Evolutionary conservation across 2,797 vertebrate genomes (phyloP), one percentile per base, ranked within the genome.

Genomic region (Chaetodon trifasciatus): DNA sequence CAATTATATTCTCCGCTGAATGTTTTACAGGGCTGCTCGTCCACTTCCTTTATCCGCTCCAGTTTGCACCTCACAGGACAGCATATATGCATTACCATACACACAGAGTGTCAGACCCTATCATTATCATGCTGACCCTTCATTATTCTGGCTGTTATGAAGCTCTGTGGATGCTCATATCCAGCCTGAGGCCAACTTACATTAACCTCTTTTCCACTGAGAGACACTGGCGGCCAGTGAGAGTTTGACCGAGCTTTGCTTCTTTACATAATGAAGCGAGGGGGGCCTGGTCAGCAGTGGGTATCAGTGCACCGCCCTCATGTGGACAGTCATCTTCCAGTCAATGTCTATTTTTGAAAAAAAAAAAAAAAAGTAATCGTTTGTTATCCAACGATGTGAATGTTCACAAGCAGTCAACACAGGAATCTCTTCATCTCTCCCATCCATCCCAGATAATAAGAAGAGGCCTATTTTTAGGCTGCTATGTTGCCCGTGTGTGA

Each of bases 181-280:
- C 37, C 64, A 42, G 88, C 86, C 86, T 0, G 65, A 66, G 88
- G 89, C 79, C 47, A 24, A 23, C 60, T 40, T 49, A 50, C 85
- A 82, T 90, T 83, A 86, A 84, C 79, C 88, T 83, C 80, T 68
- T 85, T 87, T 78, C 70, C 67, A 23, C 46, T 10, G 6, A n/a
- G 71, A 81, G 70, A 74, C 32, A 1, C 13, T 2, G 55, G 56
- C 50, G 4, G 15, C n/a, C 35, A 24, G 49, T 7, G 24, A 62
- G 53, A 19, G 50, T 37, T 13, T 57, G 77, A 78, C 80, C 84
- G 70, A n/a, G 39, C 72, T 28, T 16, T n/a, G 17, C 60, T 50
- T 64, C 80, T 65, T 66, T 23, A 44, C 60, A 47, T 58, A 24
- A 74, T 44, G 63, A 58, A 63, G 74, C 13, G 62, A 61, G 62